Evolutionary conservation across 2,888 invertebrate species (phyloP).

Genomic region (Eupelmus urozonus): DNA sequence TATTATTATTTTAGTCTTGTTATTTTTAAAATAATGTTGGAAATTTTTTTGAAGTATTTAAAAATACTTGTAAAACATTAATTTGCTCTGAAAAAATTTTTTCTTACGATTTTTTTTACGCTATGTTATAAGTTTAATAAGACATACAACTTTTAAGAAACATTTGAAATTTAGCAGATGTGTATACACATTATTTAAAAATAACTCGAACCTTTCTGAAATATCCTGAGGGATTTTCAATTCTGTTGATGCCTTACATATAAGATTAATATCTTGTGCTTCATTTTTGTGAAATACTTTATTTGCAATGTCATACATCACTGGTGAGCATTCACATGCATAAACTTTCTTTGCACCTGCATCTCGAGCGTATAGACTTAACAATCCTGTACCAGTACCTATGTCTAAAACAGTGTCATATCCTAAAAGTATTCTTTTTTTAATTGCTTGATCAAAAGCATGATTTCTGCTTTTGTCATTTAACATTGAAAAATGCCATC

Average conservation of each 20-base stretch:
- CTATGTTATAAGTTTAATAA: too few relatives aligned
- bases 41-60: too few relatives aligned
- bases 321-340: conserved; percentile 84
- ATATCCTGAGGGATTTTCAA: conserved; percentile 79
- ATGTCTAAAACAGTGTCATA: conserved; percentile 84
- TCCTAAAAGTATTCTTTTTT: conserved; percentile 78
- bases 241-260: conserved; percentile 82
- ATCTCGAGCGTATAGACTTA: conserved; percentile 84
- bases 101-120: too few relatives aligned
- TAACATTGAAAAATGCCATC: conserved; percentile 91
- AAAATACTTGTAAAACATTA: too few relatives aligned
- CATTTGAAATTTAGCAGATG: neutral
- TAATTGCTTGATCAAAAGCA: conserved; percentile 83
- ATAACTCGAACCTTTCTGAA: conserved; percentile 75
- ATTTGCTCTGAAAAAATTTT: too few relatives aligned
- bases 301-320: conserved; percentile 82
- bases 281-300: conserved; percentile 80
- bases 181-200: neutral
- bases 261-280: conserved; percentile 77
- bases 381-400: conserved; percentile 87
- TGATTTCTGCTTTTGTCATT: conserved; percentile 86
- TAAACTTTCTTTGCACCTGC: conserved; percentile 80
- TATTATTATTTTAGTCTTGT: too few relatives aligned
- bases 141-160: too few relatives aligned
- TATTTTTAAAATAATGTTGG: too few relatives aligned